These are phyloP conservation scores for Anomalospiza imberbis DNA, from an alignment of 2,797 vertebrate species.

Conservation along the genomic window DNA sequence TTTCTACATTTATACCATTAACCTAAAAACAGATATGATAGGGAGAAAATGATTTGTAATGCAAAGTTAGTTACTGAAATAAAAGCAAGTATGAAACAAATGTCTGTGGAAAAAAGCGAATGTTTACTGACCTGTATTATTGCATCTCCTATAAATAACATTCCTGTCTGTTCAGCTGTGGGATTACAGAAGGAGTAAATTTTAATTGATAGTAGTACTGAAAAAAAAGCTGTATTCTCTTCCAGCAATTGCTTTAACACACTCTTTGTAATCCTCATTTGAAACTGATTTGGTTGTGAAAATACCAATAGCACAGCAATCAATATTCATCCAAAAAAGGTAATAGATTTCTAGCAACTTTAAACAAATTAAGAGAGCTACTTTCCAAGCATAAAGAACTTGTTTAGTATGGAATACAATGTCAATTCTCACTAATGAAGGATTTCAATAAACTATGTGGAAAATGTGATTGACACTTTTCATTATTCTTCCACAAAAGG, in stretches of 20 bases:
- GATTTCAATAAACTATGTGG: conserved; percentile 28
- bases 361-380: conserved; percentile 21
- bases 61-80: not conserved
- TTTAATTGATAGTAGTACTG: conserved; percentile 36
- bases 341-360: not conserved
- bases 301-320: not conserved
- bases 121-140: conserved; percentile 87
- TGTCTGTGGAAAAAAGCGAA: not conserved
- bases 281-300: not conserved
- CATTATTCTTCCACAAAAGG: conserved; percentile 18
- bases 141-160: conserved; percentile 92
- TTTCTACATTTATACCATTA: conserved; percentile 93
- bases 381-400: not conserved
- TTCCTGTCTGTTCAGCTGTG: conserved; percentile 90
- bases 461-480: conserved; percentile 23
- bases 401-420: not conserved
- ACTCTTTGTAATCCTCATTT: not conserved
- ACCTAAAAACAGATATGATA: conserved; percentile 76
- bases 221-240: not conserved
- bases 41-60: conserved; percentile 7
- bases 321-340: not conserved
- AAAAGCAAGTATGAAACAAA: conserved; percentile 1
- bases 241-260: not conserved
- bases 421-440: not conserved
- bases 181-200: conserved; percentile 58